Evolutionary conservation across 1,140 invertebrate genomes (phyloP).

Genomic region (Pentalonia nigronervosa): DNA sequence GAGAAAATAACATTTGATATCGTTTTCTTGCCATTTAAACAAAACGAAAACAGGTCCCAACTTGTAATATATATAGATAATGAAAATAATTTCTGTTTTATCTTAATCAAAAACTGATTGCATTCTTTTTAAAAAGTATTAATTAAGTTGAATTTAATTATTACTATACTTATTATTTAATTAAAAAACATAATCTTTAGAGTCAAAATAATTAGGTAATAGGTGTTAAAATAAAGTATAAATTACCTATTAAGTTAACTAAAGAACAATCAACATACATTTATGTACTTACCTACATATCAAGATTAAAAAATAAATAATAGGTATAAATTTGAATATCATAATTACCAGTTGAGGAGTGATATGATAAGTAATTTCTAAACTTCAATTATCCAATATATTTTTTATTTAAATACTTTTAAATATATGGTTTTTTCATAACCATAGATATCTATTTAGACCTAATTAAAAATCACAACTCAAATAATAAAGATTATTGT

Average conservation of each 20-base stretch:
- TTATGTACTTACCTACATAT: not conserved
- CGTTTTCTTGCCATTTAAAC: not conserved
- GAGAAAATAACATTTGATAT: not conserved
- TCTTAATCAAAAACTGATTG: not conserved
- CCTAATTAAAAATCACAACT: not conserved
- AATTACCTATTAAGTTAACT: no score
- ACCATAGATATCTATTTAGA: not conserved
- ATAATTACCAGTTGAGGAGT: not conserved
- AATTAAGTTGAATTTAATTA: not conserved
- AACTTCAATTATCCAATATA: not conserved
- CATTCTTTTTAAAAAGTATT: not conserved
- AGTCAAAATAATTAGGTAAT: not conserved
- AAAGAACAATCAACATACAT: not conserved
- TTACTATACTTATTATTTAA: not conserved
- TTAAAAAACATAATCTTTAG: not conserved
- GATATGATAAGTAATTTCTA: not conserved
- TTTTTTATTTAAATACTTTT: not conserved
- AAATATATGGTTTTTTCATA: not conserved
- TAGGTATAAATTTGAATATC: not conserved
- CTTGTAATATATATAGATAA: not conserved
- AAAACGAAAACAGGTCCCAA: not conserved
- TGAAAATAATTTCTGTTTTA: not conserved
- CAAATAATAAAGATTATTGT: not conserved
- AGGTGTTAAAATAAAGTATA: not conserved
- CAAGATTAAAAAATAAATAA: not conserved